Conservation (phyloP, 2,888 invertebrate genomes). For the Harpagoxenus sublaevis region DNA sequence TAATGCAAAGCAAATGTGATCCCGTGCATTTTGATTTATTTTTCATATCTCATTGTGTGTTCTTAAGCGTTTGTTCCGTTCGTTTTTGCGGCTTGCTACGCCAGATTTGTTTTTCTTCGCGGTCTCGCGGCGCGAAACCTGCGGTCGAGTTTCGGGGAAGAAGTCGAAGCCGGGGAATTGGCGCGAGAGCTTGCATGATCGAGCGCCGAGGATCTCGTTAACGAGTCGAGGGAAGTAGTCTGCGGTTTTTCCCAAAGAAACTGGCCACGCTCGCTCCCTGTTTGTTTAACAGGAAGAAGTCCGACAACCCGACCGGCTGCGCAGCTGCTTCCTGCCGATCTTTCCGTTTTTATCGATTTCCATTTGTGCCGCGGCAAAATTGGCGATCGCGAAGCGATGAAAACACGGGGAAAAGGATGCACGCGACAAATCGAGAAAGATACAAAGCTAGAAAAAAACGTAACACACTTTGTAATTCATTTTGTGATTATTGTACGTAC, state of each 20-base stretch:
- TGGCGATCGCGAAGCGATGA: constrained; percentile 22
- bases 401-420: constrained; percentile 34
- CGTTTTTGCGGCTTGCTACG: constrained; percentile 45
- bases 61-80: constrained; percentile 50
- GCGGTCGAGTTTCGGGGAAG: constrained; percentile 76
- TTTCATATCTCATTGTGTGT: constrained; percentile 35
- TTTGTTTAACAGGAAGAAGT: constrained; percentile 72
- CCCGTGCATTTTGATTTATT: constrained; percentile 25
- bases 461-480: neutral
- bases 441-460: neutral
- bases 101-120: constrained; percentile 63
- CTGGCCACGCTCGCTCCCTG: constrained; percentile 66
- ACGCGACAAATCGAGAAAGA: constrained; percentile 29
- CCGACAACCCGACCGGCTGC: constrained; percentile 14
- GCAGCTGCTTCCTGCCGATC: constrained; percentile 42
- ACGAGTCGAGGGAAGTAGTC: constrained; percentile 72
- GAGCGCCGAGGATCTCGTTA: constrained; percentile 78
- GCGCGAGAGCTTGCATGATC: constrained; percentile 76
- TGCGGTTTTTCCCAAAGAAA: constrained; percentile 76
- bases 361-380: constrained; percentile 26
- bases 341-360: constrained; percentile 14
- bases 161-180: constrained; percentile 74
- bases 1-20: constrained; percentile 55
- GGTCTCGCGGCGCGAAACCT: constrained; percentile 58
- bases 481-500: neutral